A percentile compares a stretch with the other conserved stretches of the same genome.
These are phyloP conservation scores for Xanthia icteritia DNA, from an alignment of 2,888 invertebrate species.

Conservation along the genomic window DNA sequence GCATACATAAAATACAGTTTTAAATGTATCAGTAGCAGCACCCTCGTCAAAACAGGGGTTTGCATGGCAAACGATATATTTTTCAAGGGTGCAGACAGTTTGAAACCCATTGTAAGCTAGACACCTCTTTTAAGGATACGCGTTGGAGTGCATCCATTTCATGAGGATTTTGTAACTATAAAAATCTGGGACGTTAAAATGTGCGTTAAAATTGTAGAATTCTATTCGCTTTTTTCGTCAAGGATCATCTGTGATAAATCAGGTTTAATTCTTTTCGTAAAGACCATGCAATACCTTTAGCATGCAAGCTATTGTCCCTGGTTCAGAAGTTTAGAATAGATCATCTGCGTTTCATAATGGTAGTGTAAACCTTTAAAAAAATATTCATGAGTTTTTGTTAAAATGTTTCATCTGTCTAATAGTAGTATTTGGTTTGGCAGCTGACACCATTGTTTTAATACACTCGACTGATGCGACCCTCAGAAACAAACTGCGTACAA, in stretches of 20 bases:
- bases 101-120: conserved; percentile 40
- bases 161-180: conserved; percentile 1
- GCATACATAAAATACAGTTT: conserved; percentile 68
- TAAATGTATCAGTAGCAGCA: conserved; percentile 70
- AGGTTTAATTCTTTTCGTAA: too few relatives aligned
- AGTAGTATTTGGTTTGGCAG: conserved; percentile 25
- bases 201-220: not conserved
- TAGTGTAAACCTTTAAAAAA: not conserved
- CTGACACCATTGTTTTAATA: conserved; percentile 4
- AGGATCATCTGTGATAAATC: not conserved
- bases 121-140: conserved; percentile 30
- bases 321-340: not conserved
- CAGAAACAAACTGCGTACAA: not conserved
- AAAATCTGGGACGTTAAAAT: not conserved
- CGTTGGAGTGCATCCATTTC: conserved; percentile 28
- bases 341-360: not conserved
- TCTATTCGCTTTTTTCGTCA: not conserved
- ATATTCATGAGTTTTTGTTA: not conserved
- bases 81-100: conserved; percentile 50
- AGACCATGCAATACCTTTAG: not conserved
- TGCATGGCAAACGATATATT: conserved; percentile 63
- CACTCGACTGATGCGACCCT: not conserved
- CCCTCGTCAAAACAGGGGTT: conserved; percentile 69
- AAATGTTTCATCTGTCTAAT: conserved; percentile 12
- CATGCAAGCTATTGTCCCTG: not conserved